Conservation (phyloP, 1,140 invertebrate genomes). For the Mycetomoellerius zeteki region DNA sequence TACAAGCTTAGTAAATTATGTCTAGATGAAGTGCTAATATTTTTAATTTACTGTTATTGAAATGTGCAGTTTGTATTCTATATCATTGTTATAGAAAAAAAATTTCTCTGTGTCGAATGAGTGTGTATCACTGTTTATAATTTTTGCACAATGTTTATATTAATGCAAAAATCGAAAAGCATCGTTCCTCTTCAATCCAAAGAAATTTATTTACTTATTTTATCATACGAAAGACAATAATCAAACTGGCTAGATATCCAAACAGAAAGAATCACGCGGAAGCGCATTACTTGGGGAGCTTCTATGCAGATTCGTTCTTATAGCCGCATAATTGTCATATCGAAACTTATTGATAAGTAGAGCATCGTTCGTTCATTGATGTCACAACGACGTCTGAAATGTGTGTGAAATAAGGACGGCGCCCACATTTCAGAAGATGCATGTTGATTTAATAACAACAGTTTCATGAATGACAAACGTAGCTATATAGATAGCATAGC, state of each 20-base stretch:
- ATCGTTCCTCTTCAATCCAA: neutral
- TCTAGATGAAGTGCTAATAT: neutral
- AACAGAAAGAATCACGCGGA: constrained; percentile 5
- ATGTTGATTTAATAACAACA: neutral
- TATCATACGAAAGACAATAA: neutral
- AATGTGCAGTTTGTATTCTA: neutral
- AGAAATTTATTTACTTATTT: neutral
- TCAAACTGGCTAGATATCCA: neutral
- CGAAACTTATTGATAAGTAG: neutral
- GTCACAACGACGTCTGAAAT: constrained; percentile 42
- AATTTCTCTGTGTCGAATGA: neutral
- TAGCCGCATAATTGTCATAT: neutral
- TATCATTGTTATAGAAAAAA: neutral
- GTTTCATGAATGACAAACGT: constrained; percentile 19
- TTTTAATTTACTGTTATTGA: neutral
- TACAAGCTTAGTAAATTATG: neutral
- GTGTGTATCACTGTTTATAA: neutral
- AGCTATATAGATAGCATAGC: neutral
- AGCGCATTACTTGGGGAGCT: constrained; percentile 42
- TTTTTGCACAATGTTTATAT: neutral
- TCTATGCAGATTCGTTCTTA: constrained; percentile 28
- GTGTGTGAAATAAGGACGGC: constrained; percentile 45
- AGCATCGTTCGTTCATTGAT: neutral
- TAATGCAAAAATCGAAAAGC: neutral
- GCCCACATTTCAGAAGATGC: constrained; percentile 50